Base-by-base conservation (phyloP, 2,113 vertebrate genomes). In the Nesogale talazaci region DNA sequence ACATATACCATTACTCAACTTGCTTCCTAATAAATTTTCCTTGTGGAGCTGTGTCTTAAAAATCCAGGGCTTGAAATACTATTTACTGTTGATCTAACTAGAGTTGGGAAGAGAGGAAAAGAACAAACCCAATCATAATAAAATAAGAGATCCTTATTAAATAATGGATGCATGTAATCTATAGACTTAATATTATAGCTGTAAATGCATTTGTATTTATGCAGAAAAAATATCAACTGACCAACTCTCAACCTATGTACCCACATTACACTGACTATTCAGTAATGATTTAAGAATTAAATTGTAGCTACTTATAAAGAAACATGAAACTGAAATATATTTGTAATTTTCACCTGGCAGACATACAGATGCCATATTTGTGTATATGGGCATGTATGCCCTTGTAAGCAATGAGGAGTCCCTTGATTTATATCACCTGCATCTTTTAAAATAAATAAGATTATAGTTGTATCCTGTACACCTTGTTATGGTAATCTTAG, bases 381-480 rank as follows among this genome's bases (percentile, higher is more conserved):
- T 25, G 25, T 15, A 0, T 1, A 8, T 67, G n/a, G 2, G 1
- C 6, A 16, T 40, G 3, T 85, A 70, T 15, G 31, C 76, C 65
- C 81, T 52, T 84, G 88, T 2, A 29, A 89, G 11, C n/a, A 97
- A 91, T 72, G 92, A 63, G 20, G 2, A 86, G 82, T 65, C 27
- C 78, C 76, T 2, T 81, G n/a, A 90, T 96, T 95, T 84, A 6
- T 34, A 72, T 88, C 52, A 36, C 8, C 69, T 93, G n/a, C 19
- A 16, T 91, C 59, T 94, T 61, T 40, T 42, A 23, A 61, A 95
- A 89, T 69, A 70, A 76, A 86, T 23, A 36, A 22, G 67, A 23
- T 91, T 96, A 38, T 77, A 46, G 3, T 61, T 57, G 90, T n/a
- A 83, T 7, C 42, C 31, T 94, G 95, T 56, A 89, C 89, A 90